Evolutionary conservation across 2,888 invertebrate genomes (phyloP).

Genomic region (Pseudolycoriella hygida): DNA sequence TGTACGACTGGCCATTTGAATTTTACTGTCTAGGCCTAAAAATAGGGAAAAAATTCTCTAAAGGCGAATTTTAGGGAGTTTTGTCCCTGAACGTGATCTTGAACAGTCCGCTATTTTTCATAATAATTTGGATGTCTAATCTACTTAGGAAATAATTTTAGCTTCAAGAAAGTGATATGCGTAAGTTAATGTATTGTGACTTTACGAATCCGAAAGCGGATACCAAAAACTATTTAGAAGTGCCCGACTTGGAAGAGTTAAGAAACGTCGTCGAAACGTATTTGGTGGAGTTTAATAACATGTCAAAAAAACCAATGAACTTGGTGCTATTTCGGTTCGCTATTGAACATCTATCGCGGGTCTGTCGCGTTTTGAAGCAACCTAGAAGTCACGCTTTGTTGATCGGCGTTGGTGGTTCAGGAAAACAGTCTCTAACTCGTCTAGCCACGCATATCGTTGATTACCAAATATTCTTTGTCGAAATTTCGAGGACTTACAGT

Average conservation of each 20-base stretch:
- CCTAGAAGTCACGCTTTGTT: conserved; percentile 79
- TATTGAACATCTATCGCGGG: conserved; percentile 81
- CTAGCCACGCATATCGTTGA: conserved; percentile 87
- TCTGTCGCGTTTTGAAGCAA: conserved; percentile 80
- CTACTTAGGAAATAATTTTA: conserved; percentile 18
- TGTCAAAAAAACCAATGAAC: conserved; percentile 95
- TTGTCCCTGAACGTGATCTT: too few species aligned
- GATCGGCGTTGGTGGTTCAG: conserved; percentile 87
- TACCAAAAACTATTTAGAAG: conserved; percentile 74
- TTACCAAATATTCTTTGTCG: conserved; percentile 82
- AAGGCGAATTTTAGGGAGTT: too few species aligned
- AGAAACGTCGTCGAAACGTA: conserved; percentile 72
- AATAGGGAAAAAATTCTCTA: too few species aligned
- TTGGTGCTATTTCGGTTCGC: conserved; percentile 87
- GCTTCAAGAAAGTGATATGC: conserved; percentile 65
- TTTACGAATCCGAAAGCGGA: conserved; percentile 90
- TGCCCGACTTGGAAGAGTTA: conserved; percentile 62
- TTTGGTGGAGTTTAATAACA: conserved; percentile 79
- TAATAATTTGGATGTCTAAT: neutral
- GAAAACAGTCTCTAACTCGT: conserved; percentile 77
- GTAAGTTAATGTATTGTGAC: conserved; percentile 83
- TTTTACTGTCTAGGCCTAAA: too few species aligned
- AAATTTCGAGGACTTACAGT: conserved; percentile 75
- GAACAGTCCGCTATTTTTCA: too few species aligned
- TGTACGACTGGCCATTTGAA: too few species aligned